Percentiles rank a stretch among this genome's conserved stretches.
Evolutionary conservation across 2,888 invertebrate genomes (phyloP).

Genomic region (Diloba caeruleocephala): DNA sequence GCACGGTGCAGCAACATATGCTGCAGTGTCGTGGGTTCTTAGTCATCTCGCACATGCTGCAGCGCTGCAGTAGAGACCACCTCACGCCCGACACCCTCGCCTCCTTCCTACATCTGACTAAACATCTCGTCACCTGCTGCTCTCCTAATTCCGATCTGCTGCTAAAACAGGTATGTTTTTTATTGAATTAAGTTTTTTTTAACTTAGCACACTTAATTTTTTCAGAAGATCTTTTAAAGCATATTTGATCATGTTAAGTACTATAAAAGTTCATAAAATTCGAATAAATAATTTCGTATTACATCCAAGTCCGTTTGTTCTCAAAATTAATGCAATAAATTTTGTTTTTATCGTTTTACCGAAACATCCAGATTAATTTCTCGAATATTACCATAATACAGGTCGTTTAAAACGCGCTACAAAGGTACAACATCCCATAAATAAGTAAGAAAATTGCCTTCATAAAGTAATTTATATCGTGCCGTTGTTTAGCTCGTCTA

Average conservation of each 20-base stretch:
- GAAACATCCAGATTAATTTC: conserved; percentile 56
- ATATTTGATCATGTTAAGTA: conserved; percentile 38
- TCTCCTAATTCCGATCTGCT: conserved; percentile 97
- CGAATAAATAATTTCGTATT: conserved; percentile 40
- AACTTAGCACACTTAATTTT: conserved; percentile 2
- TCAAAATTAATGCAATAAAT: conserved; percentile 55
- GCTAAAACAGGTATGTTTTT: conserved; percentile 94
- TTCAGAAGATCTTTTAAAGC: conserved; percentile 13
- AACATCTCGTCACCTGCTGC: conserved; percentile 97
- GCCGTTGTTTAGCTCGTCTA: conserved; percentile 34
- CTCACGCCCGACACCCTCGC: conserved; percentile 97
- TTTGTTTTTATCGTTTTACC: conserved; percentile 56
- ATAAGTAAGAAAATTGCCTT: conserved; percentile 67
- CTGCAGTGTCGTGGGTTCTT: conserved; percentile 99
- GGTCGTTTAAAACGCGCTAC: conserved; percentile 50
- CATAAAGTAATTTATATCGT: conserved; percentile 66
- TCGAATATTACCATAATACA: conserved; percentile 57
- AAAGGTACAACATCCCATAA: conserved; percentile 59
- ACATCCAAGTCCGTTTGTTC: conserved; percentile 44
- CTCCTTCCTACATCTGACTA: conserved; percentile 96
- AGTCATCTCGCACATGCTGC: conserved; percentile 99
- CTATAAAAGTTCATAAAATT: conserved; percentile 27
- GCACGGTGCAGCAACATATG: conserved; percentile 99
- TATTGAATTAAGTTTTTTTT: background rate
- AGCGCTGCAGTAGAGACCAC: conserved; percentile 97